Evolutionary conservation across 2,113 vertebrate genomes (phyloP).

Genomic region (Hyperopisus bebe): DNA sequence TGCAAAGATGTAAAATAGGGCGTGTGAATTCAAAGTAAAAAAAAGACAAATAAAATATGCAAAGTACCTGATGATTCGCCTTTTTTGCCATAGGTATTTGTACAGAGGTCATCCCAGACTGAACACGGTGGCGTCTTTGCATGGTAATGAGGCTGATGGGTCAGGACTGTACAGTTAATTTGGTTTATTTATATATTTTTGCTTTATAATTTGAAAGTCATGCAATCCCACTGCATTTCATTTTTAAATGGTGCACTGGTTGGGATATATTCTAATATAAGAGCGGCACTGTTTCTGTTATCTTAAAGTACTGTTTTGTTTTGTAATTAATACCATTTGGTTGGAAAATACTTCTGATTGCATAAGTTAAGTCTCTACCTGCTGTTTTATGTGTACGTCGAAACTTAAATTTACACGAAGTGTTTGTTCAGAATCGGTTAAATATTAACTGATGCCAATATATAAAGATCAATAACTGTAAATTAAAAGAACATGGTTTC

Average conservation of each 20-base stretch:
- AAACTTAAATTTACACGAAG: conserved; percentile 36
- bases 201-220: conserved; percentile 18
- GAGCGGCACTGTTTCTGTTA: conserved; percentile 26
- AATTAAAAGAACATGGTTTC: conserved; percentile 46
- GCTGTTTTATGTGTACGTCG: conserved; percentile 39
- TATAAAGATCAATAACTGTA: conserved; percentile 48
- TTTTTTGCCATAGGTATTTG: conserved; percentile 43
- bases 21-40: conserved; percentile 91
- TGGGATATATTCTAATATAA: conserved; percentile 19
- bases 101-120: conserved; percentile 23
- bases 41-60: conserved; percentile 91
- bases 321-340: conserved; percentile 20
- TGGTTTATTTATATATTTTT: conserved; percentile 30
- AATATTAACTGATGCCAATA: conserved; percentile 44
- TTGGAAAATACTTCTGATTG: conserved; percentile 24
- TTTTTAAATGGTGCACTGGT: conserved; percentile 5
- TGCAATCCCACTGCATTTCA: conserved; percentile 20
- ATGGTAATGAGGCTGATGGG: conserved; percentile 25
- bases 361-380: conserved; percentile 32
- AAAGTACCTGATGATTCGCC: conserved; percentile 83
- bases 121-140: conserved; percentile 10
- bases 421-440: conserved; percentile 39
- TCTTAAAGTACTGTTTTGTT: conserved; percentile 27
- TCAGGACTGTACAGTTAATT: conserved; percentile 33
- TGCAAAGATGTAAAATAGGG: conserved; percentile 99